Evolutionary conservation across 2,113 vertebrate species (phyloP).

Genomic region (Daubentonia madagascariensis): DNA sequence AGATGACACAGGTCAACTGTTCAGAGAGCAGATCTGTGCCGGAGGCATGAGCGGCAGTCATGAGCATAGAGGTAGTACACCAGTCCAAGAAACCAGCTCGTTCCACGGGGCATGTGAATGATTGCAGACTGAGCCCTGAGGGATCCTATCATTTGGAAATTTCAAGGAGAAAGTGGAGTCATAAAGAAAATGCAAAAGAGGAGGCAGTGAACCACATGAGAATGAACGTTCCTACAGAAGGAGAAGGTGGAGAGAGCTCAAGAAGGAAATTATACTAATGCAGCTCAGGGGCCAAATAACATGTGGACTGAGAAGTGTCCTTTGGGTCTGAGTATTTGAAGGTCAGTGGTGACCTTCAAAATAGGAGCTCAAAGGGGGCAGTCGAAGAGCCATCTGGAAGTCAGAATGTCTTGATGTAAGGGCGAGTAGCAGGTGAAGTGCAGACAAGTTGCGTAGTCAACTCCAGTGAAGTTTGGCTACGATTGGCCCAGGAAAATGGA

Average conservation of each 20-base stretch:
- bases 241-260: background rate
- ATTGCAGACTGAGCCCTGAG: background rate
- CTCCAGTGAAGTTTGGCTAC: background rate
- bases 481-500: background rate
- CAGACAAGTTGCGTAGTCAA: background rate
- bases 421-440: background rate
- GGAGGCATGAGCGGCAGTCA: background rate
- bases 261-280: background rate
- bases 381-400: background rate
- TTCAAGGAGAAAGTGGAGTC: background rate
- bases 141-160: background rate
- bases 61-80: background rate
- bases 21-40: background rate
- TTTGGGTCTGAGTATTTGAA: background rate
- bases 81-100: background rate
- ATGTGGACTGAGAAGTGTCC: background rate
- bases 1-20: background rate
- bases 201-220: background rate
- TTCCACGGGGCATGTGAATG: background rate
- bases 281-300: background rate
- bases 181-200: background rate
- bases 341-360: background rate
- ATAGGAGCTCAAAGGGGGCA: background rate
- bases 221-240: background rate
- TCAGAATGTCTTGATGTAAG: background rate